phyloP scores from a whole-genome alignment of 2,113 vertebrate genomes.

The Chinchilla lanigera region DNA sequence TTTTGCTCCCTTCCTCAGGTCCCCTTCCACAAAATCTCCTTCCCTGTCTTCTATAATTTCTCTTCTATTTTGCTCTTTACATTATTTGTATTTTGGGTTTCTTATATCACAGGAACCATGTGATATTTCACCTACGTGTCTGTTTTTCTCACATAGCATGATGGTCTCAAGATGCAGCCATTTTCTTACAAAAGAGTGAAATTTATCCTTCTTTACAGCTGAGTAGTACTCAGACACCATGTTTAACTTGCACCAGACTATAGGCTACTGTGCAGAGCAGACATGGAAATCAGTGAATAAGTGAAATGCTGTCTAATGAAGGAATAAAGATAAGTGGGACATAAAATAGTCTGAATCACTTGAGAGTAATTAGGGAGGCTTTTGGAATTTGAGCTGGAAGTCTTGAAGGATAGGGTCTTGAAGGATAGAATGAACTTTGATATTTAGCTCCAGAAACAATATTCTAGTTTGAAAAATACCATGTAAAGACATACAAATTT shows the following conservation, averaged over 20 bases:
- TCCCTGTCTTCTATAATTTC: not conserved
- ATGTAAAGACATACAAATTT: not conserved
- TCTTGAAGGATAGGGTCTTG: not conserved
- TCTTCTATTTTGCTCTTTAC: not conserved
- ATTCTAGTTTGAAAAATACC: not conserved
- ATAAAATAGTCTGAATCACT: not conserved
- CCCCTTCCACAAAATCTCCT: not conserved
- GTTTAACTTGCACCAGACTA: not conserved
- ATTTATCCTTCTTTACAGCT: not conserved
- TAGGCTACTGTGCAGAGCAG: not conserved
- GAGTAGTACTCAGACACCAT: not conserved
- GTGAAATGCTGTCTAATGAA: not conserved
- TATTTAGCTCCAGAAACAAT: constrained; percentile 7
- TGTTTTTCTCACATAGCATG: not conserved
- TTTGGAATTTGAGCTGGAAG: not conserved
- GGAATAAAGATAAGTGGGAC: not conserved
- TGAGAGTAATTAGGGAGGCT: not conserved
- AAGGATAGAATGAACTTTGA: not conserved
- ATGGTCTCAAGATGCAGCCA: not conserved
- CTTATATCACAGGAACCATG: not conserved
- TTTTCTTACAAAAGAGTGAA: not conserved
- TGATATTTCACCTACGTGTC: not conserved
- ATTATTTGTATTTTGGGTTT: not conserved
- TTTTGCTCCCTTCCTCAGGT: not conserved
- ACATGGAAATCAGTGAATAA: not conserved